Evolutionary conservation across 2,113 vertebrate species (phyloP).

Genomic region (Callipepla squamata): DNA sequence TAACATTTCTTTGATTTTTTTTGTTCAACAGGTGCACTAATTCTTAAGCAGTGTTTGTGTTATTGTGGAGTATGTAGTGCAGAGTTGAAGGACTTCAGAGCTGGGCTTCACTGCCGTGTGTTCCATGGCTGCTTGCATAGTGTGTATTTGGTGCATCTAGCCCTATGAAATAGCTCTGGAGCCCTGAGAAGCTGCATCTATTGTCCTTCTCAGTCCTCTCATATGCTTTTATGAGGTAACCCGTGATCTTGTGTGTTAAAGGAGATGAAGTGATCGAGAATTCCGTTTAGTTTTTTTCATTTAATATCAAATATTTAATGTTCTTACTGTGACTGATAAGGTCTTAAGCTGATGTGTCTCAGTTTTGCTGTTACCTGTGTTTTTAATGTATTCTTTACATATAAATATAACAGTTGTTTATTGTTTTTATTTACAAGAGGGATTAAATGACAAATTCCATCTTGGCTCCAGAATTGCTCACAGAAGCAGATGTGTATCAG

Average conservation of each 20-base stretch:
- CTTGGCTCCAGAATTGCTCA: neutral
- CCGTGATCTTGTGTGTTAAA: rapidly evolving
- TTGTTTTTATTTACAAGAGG: constrained; percentile 14
- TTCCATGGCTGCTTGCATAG: rapidly evolving
- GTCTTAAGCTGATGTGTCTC: neutral
- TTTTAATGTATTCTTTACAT: neutral
- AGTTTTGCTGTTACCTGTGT: neutral
- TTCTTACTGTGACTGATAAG: neutral
- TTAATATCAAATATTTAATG: neutral
- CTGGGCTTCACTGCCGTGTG: neutral
- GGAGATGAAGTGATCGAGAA: neutral
- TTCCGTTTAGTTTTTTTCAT: neutral
- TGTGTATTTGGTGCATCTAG: neutral
- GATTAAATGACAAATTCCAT: neutral
- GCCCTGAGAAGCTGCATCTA: neutral
- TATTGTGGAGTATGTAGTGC: neutral
- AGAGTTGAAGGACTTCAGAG: neutral
- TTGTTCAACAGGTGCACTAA: neutral
- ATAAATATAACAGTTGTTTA: neutral
- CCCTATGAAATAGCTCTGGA: rapidly evolving
- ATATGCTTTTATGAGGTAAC: neutral
- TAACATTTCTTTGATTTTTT: neutral
- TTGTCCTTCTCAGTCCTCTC: neutral
- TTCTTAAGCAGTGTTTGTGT: neutral
- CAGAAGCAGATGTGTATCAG: neutral